Conservation (phyloP, 2,888 invertebrate species). For the Cremastinae sp. region DNA sequence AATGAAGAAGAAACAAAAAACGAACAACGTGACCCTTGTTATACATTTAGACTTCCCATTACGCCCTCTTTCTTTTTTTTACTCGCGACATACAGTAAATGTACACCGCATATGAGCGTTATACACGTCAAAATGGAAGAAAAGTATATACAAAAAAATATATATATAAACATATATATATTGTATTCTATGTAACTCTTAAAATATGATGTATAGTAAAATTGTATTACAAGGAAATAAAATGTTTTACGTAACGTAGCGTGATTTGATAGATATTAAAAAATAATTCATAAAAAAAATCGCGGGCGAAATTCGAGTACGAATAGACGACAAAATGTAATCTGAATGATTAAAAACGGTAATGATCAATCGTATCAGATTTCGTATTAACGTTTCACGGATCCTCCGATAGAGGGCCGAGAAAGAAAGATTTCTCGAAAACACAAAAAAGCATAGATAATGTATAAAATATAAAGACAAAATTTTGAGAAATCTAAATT, state of each 20-base stretch:
- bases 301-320: background rate
- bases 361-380: no score
- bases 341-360: no score
- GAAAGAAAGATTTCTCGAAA: no score
- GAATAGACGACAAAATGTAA: no score
- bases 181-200: slow-evolving; percentile 12
- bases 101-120: slow-evolving; percentile 17
- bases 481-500: no score
- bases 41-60: background rate
- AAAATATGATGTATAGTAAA: slow-evolving; percentile 23
- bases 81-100: slow-evolving; percentile 13
- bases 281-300: no score
- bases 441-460: no score
- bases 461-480: no score
- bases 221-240: slow-evolving; percentile 35
- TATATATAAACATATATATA: slow-evolving; percentile 12
- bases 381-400: no score
- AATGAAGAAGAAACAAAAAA: background rate
- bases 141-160: slow-evolving; percentile 15
- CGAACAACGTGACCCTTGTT: background rate
- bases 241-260: slow-evolving; percentile 23
- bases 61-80: slow-evolving; percentile 17
- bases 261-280: no score
- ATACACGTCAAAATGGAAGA: background rate
- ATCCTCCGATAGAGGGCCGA: no score